phyloP scores from a whole-genome alignment of 2,113 vertebrate genomes.

The Puntigrus tetrazona region DNA sequence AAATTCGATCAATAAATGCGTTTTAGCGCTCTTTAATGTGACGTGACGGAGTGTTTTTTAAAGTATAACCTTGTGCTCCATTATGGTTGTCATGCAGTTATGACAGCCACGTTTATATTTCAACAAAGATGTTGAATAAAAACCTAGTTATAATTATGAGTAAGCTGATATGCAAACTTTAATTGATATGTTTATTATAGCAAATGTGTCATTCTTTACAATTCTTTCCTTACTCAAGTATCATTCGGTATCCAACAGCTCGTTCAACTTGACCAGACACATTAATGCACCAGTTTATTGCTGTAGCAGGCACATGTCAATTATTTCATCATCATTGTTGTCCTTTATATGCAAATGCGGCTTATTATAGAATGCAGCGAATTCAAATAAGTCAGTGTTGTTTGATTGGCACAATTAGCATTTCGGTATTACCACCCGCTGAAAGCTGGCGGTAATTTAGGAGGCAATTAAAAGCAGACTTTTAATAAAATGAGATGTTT shows the following conservation, averaged over 20 bases:
- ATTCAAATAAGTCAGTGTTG: conserved; percentile 19
- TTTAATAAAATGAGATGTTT: conserved; percentile 29
- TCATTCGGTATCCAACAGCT: background rate
- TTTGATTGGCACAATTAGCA: conserved; percentile 13
- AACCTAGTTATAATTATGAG: background rate
- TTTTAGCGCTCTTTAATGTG: background rate
- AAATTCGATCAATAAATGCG: background rate
- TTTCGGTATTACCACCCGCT: background rate
- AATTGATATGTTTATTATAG: background rate
- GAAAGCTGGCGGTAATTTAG: conserved; percentile 17
- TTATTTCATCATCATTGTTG: conserved; percentile 9
- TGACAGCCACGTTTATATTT: background rate
- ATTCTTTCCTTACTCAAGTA: background rate
- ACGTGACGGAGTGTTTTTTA: background rate
- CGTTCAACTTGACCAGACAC: background rate
- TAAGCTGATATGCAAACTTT: no score
- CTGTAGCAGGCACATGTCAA: background rate
- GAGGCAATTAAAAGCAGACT: conserved; percentile 19
- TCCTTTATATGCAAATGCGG: conserved; percentile 2
- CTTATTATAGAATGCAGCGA: background rate
- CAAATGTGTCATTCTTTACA: background rate
- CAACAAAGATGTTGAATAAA: background rate
- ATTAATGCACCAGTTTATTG: background rate
- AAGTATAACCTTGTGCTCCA: background rate
- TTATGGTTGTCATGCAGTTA: background rate